phyloP scores from a whole-genome alignment of 2,888 invertebrate genomes.

The Drosophila tripunctata region DNA sequence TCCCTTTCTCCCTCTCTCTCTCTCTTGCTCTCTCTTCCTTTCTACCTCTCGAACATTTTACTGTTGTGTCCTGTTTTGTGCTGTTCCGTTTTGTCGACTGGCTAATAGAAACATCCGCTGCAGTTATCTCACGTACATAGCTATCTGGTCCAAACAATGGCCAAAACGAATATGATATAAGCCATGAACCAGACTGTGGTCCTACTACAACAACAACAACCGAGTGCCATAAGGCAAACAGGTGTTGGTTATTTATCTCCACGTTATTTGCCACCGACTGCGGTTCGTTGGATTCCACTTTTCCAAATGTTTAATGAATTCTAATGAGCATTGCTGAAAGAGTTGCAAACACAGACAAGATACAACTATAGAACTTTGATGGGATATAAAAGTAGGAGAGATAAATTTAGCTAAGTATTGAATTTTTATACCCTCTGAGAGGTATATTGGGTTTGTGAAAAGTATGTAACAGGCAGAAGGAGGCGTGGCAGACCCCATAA shows the following conservation, averaged over 20 bases:
- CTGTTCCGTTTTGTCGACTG: conserved; percentile 5
- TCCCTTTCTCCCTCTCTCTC: background rate
- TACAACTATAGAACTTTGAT: background rate
- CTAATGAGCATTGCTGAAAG: conserved; percentile 55
- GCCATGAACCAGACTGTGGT: conserved; percentile 27
- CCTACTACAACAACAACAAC: conserved; percentile 20
- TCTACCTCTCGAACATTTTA: background rate
- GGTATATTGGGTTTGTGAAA: too few relatives aligned
- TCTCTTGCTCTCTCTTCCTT: background rate
- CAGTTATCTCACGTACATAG: conserved; percentile 62
- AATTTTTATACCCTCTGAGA: too few relatives aligned
- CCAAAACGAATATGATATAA: conserved; percentile 45
- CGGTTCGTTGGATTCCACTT: background rate
- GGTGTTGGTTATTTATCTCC: conserved; percentile 58
- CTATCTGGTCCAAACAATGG: conserved; percentile 29
- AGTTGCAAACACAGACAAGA: conserved; percentile 1
- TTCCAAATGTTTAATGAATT: conserved; percentile 60
- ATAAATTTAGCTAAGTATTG: too few relatives aligned
- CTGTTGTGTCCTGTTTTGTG: background rate
- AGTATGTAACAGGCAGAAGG: too few relatives aligned
- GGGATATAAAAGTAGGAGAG: too few relatives aligned
- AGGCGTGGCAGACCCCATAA: too few relatives aligned
- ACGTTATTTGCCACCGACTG: conserved; percentile 1
- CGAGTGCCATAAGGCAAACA: conserved; percentile 30
- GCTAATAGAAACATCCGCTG: conserved; percentile 62